These are phyloP conservation scores for Drosophila persimilis DNA, from an alignment of 1,140 invertebrate species.

Conservation along the genomic window DNA sequence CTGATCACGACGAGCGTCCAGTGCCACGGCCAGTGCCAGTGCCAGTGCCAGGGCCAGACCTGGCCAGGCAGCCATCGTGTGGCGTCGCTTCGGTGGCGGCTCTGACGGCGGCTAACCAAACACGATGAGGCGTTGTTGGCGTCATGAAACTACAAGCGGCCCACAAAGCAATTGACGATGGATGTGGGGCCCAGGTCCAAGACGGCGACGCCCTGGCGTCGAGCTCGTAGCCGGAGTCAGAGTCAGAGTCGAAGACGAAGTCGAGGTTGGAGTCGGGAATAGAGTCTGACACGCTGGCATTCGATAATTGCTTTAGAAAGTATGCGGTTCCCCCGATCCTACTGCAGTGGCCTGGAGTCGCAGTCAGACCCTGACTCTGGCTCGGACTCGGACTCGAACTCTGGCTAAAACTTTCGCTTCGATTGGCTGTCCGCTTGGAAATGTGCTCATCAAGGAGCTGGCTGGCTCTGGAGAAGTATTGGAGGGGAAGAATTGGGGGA, in stretches of 20 bases:
- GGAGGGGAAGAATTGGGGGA: neutral
- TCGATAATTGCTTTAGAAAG: conserved; percentile 81
- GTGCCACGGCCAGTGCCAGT: no score
- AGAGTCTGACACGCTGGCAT: conserved; percentile 69
- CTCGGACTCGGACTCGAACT: neutral
- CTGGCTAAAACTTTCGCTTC: conserved; percentile 30
- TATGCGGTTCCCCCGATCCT: conserved; percentile 48
- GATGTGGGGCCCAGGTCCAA: conserved; percentile 5
- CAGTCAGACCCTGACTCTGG: neutral
- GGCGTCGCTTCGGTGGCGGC: conserved; percentile 73
- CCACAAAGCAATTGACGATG: conserved; percentile 59
- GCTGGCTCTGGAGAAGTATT: neutral
- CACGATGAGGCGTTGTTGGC: conserved; percentile 81
- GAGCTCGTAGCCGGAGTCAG: neutral
- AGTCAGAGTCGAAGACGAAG: neutral
- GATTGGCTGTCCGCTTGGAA: conserved; percentile 56
- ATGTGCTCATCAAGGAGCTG: conserved; percentile 1
- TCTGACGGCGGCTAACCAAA: conserved; percentile 80
- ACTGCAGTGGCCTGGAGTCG: neutral
- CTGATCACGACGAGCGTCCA: conserved; percentile 13
- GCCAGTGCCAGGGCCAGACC: no score
- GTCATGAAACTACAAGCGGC: conserved; percentile 71
- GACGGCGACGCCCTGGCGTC: conserved; percentile 51
- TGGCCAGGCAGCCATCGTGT: neutral
- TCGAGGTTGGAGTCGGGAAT: conserved; percentile 1